A percentile compares a stretch with the other conserved stretches of the same genome.
Conservation (phyloP, 2,797 vertebrate genomes). For the Anniella stebbinsi region DNA sequence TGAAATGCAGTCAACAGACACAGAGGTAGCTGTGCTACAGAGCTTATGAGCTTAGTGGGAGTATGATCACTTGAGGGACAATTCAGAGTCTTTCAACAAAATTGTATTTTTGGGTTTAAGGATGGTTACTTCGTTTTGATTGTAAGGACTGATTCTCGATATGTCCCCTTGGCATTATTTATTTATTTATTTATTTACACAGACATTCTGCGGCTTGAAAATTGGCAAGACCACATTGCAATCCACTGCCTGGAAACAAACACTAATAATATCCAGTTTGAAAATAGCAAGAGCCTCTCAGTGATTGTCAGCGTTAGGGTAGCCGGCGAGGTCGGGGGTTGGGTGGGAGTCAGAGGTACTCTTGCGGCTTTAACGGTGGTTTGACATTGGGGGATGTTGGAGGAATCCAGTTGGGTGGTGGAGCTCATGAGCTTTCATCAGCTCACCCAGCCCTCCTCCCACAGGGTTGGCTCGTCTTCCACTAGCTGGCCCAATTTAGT, state of each 20-base stretch:
- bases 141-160: background rate
- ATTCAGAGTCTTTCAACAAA: background rate
- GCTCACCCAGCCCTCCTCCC: too few relatives aligned
- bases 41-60: background rate
- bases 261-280: background rate
- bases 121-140: background rate
- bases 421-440: too few relatives aligned
- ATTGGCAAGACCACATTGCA: background rate
- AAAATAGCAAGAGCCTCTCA: background rate
- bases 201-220: background rate
- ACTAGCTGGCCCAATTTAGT: too few relatives aligned
- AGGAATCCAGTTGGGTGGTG: too few relatives aligned
- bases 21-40: background rate
- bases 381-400: too few relatives aligned
- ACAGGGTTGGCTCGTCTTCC: too few relatives aligned
- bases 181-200: background rate
- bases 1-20: background rate
- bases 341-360: background rate
- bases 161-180: background rate
- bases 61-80: background rate
- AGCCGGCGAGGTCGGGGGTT: background rate
- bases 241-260: background rate
- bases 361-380: background rate
- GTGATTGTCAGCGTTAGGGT: background rate
- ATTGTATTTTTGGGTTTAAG: background rate